phyloP scores from a whole-genome alignment of 2,113 vertebrate genomes.

The Lepisosteus osseus region DNA sequence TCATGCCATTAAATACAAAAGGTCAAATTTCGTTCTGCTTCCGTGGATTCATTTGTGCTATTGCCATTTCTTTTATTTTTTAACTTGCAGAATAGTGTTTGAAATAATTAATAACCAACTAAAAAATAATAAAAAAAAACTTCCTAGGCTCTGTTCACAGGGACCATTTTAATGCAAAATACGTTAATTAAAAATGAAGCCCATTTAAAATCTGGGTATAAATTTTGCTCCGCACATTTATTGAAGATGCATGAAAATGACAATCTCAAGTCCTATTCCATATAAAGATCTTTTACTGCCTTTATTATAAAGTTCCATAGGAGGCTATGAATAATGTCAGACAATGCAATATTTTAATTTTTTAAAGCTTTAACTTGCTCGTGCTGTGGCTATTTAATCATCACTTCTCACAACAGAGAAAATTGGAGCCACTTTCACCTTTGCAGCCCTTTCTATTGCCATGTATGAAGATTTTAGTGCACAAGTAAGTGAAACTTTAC shows the following conservation, averaged over 20 bases:
- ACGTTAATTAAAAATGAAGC: neutral
- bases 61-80: neutral
- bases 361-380: neutral
- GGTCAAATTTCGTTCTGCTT: neutral
- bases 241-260: neutral
- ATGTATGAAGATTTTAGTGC: constrained; percentile 28
- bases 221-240: constrained; percentile 1
- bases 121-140: neutral
- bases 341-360: neutral
- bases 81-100: neutral
- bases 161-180: neutral
- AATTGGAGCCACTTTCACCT: constrained; percentile 1
- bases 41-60: neutral
- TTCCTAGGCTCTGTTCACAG: neutral
- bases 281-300: neutral
- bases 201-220: neutral
- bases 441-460: constrained; percentile 5
- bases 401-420: neutral
- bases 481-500: constrained; percentile 29
- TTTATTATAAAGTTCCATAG: neutral
- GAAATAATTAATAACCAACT: neutral
- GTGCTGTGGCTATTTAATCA: neutral
- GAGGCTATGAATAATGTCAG: neutral
- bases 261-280: neutral
- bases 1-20: constrained; percentile 5